Conservation (phyloP, 2,113 vertebrate species). For the Paedocypris sp. region DNA sequence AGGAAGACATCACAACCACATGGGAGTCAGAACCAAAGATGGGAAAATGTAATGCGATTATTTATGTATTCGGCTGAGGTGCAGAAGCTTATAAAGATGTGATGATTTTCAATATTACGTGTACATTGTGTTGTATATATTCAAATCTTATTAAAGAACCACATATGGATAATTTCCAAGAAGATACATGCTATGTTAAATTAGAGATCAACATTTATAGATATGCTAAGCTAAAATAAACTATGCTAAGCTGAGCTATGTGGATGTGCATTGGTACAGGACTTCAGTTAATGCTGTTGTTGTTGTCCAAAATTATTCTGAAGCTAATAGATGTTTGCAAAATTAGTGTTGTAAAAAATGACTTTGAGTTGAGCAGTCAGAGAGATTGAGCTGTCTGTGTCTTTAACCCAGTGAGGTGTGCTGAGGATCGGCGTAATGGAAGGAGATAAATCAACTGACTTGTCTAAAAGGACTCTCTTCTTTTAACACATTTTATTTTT, state of each 20-base stretch:
- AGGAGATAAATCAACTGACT: slow-evolving; percentile 82
- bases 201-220: too few relatives aligned
- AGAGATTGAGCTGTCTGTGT: slow-evolving; percentile 68
- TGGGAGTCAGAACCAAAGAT: not conserved
- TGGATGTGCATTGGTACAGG: too few relatives aligned
- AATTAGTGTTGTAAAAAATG: too few relatives aligned
- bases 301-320: too few relatives aligned
- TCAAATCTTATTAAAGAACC: too few relatives aligned
- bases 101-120: not conserved
- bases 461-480: slow-evolving; percentile 82
- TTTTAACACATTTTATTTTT: slow-evolving; percentile 74
- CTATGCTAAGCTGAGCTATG: too few relatives aligned
- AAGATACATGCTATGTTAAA: too few relatives aligned
- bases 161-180: too few relatives aligned
- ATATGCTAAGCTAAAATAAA: too few relatives aligned
- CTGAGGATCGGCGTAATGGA: slow-evolving; percentile 75
- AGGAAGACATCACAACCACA: not conserved
- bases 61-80: not conserved
- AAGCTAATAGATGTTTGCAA: too few relatives aligned
- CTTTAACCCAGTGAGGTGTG: slow-evolving; percentile 71
- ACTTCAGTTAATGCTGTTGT: too few relatives aligned
- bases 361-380: slow-evolving; percentile 56
- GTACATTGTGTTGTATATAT: too few relatives aligned
- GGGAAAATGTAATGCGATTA: not conserved
- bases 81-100: not conserved